phyloP scores from a whole-genome alignment of 2,888 invertebrate species.

The Ornithoptera priamus region DNA sequence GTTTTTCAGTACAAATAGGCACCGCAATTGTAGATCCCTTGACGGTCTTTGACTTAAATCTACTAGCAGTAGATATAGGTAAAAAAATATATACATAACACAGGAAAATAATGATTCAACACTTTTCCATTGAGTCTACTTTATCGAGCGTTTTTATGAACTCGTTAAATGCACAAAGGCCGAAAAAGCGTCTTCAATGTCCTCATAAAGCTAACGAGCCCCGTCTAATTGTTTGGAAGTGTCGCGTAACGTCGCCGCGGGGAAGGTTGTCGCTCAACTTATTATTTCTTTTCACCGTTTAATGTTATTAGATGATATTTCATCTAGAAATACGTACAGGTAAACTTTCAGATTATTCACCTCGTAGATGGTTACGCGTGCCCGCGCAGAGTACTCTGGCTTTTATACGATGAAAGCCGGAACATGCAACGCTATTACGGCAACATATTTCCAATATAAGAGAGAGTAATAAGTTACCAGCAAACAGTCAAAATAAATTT shows the following conservation, averaged over 20 bases:
- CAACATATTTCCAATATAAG: too few species aligned
- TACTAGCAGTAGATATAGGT: too few species aligned
- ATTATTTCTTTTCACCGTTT: slow-evolving; percentile 66
- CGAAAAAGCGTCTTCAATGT: slow-evolving; percentile 49
- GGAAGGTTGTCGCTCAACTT: slow-evolving; percentile 47
- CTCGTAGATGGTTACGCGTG: background rate
- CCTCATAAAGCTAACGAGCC: slow-evolving; percentile 68
- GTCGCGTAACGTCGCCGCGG: slow-evolving; percentile 50
- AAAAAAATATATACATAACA: too few species aligned
- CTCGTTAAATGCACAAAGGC: slow-evolving; percentile 57
- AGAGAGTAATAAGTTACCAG: too few species aligned
- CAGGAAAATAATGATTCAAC: slow-evolving; percentile 6
- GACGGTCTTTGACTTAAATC: too few species aligned
- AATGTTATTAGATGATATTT: slow-evolving; percentile 73
- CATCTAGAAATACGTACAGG: slow-evolving; percentile 41
- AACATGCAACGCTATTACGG: too few species aligned
- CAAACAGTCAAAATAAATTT: too few species aligned
- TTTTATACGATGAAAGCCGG: too few species aligned
- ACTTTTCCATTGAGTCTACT: slow-evolving; percentile 27
- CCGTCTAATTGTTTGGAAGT: slow-evolving; percentile 76
- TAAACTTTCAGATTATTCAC: slow-evolving; percentile 35
- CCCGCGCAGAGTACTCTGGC: background rate
- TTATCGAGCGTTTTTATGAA: slow-evolving; percentile 41
- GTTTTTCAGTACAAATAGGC: too few species aligned
- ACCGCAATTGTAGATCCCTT: too few species aligned